phyloP scores from a whole-genome alignment of 1,140 invertebrate species.

The Periplaneta americana region DNA sequence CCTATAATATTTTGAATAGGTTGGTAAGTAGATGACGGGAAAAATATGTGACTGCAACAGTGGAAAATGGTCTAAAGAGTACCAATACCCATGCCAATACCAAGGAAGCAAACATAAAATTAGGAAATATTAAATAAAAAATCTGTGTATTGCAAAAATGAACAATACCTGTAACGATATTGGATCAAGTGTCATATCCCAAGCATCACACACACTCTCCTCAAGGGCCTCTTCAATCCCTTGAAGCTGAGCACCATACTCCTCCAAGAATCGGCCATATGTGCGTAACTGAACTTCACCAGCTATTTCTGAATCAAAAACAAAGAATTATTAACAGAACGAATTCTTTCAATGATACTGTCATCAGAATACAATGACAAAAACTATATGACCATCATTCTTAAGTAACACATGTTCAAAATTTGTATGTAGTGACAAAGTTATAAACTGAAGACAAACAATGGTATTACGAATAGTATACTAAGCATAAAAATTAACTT shows the following conservation, averaged over 20 bases:
- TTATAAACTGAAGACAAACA: too few relatives aligned
- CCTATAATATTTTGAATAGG: too few relatives aligned
- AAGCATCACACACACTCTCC: slow-evolving; percentile 42
- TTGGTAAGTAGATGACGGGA: too few relatives aligned
- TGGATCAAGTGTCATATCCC: slow-evolving; percentile 50
- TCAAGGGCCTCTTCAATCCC: slow-evolving; percentile 45
- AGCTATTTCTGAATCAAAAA: slow-evolving; percentile 42
- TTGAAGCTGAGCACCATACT: slow-evolving; percentile 47
- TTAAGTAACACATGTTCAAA: too few relatives aligned
- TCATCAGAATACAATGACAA: too few relatives aligned
- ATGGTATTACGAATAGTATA: too few relatives aligned
- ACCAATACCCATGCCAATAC: not conserved
- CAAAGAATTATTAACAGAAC: not conserved
- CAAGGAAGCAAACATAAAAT: slow-evolving; percentile 37
- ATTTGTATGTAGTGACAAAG: too few relatives aligned
- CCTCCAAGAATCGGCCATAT: slow-evolving; percentile 69
- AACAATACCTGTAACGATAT: slow-evolving; percentile 48
- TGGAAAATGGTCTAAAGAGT: not conserved
- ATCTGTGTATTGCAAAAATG: not conserved
- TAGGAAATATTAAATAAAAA: too few relatives aligned
- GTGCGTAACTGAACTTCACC: slow-evolving; percentile 56
- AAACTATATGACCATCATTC: too few relatives aligned
- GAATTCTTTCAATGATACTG: too few relatives aligned
- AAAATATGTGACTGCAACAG: slow-evolving; percentile 2
- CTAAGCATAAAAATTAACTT: too few relatives aligned